Base-by-base conservation (phyloP, 23 tunicate genomes). In the Trididemnum nubilum region DNA sequence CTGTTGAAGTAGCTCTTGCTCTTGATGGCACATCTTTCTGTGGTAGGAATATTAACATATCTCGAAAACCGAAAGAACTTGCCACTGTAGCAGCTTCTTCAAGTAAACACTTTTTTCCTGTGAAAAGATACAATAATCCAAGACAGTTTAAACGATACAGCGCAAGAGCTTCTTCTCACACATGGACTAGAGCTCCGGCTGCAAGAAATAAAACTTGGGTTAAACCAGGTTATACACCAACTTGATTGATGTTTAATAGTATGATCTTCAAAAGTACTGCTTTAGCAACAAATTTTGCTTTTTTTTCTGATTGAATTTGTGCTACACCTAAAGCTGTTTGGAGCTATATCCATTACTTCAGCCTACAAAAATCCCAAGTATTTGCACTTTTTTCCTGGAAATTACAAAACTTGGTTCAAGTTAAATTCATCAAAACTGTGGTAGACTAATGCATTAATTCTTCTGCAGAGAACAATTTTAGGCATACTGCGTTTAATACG, bases 191-290 rank as follows among this genome's bases (percentile, higher is more conserved):
- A 33, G 40, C 72, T 34, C 21, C 40, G 1, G 37, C 34, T 2
- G 60, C 85, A 3, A 51, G 92, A 0, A 92, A 92, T 66, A 92
- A 83, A 63, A 92, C 87, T 0, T 92, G 97, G 97, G 92, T 92
- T 35, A 92, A 87, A 57, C 97, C 97, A 0, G 92, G 93, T 21
- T 64, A 80, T 23, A 36, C 65, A 2, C 77, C 85, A 18, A 37
- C 88, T 37, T 40, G 33, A 38, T 7, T 69, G 69, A 63, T 63
- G 22, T 22, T 18, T 4, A 21, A n/a, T n/a, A n/a, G n/a, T n/a
- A n/a, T n/a, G n/a, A n/a, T n/a, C n/a, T n/a, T n/a, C n/a, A n/a
- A n/a, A n/a, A n/a, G n/a, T n/a, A n/a, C n/a, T n/a, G n/a, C n/a
- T n/a, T n/a, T n/a, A n/a, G n/a, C n/a, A n/a, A n/a, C n/a, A n/a